These are phyloP conservation scores for Quiscalus mexicanus DNA, from an alignment of 2,113 vertebrate species.

Conservation along the genomic window DNA sequence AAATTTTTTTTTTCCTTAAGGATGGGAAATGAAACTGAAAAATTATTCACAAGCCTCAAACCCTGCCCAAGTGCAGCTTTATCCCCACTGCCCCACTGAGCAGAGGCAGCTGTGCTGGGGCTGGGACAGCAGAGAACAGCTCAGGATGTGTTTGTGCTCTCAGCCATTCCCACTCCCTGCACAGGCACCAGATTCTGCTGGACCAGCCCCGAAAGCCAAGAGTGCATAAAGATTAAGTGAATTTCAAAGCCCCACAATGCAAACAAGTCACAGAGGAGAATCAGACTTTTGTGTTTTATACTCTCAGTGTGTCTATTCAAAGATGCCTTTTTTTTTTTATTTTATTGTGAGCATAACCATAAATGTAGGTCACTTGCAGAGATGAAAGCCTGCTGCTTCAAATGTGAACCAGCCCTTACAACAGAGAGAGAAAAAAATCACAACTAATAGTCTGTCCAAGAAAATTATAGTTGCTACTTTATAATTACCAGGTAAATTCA, in stretches of 20 bases:
- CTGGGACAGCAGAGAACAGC: background rate
- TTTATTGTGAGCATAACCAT: slow-evolving; percentile 15
- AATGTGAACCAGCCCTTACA: slow-evolving; percentile 41
- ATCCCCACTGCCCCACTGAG: accelerated
- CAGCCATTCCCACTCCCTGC: background rate
- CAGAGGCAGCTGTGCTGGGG: background rate
- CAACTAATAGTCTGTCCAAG: slow-evolving; percentile 62
- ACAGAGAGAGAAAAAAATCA: slow-evolving; percentile 57
- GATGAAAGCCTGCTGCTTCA: slow-evolving; percentile 47
- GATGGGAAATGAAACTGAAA: background rate
- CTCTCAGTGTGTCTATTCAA: slow-evolving; percentile 6
- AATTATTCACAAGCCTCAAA: background rate
- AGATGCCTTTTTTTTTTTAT: slow-evolving; percentile 27
- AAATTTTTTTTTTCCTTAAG: background rate
- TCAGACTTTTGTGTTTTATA: background rate
- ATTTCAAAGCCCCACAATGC: background rate
- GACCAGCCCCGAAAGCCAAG: background rate
- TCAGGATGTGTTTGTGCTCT: background rate
- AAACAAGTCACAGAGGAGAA: background rate
- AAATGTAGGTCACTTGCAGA: slow-evolving; percentile 73
- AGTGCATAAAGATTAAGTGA: background rate
- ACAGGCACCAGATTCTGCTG: background rate
- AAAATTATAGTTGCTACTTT: slow-evolving; percentile 70
- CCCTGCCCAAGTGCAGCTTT: background rate
- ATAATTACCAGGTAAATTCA: slow-evolving; percentile 74